phyloP scores from a whole-genome alignment of 2,888 invertebrate species.

The Drosophila tripunctata region DNA sequence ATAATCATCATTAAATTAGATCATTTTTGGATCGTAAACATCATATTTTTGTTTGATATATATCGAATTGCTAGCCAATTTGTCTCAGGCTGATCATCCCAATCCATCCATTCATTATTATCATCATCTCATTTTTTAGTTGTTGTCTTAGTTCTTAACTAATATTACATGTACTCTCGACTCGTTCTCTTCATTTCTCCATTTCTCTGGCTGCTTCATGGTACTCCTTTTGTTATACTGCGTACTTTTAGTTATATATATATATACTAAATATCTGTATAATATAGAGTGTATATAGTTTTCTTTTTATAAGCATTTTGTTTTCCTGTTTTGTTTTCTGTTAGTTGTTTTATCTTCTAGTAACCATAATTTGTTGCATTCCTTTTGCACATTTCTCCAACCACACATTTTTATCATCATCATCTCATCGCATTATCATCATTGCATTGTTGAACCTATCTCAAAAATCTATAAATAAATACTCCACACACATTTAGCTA shows the following conservation, averaged over 20 bases:
- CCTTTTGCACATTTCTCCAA: too few relatives aligned
- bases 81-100: slow-evolving; percentile 25
- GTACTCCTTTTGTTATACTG: slow-evolving; percentile 30
- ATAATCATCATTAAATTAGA: slow-evolving; percentile 56
- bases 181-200: slow-evolving; percentile 32
- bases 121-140: slow-evolving; percentile 26
- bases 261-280: slow-evolving; percentile 47
- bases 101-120: slow-evolving; percentile 4
- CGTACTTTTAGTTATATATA: slow-evolving; percentile 35
- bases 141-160: slow-evolving; percentile 79
- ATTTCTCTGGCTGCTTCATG: slow-evolving; percentile 35
- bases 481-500: slow-evolving; percentile 81
- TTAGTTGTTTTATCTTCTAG: slow-evolving; percentile 69
- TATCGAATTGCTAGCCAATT: slow-evolving; percentile 42
- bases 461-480: slow-evolving; percentile 73
- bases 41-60: slow-evolving; percentile 31
- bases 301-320: slow-evolving; percentile 68
- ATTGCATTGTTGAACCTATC: slow-evolving; percentile 39
- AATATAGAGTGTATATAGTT: slow-evolving; percentile 65
- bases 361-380: slow-evolving; percentile 76
- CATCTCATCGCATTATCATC: background rate
- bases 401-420: slow-evolving; percentile 22
- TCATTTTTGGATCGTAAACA: slow-evolving; percentile 33
- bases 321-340: slow-evolving; percentile 61
- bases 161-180: slow-evolving; percentile 63